Evolutionary conservation across 2,888 invertebrate genomes (phyloP).

Genomic region (Apomyelois bistriatella): DNA sequence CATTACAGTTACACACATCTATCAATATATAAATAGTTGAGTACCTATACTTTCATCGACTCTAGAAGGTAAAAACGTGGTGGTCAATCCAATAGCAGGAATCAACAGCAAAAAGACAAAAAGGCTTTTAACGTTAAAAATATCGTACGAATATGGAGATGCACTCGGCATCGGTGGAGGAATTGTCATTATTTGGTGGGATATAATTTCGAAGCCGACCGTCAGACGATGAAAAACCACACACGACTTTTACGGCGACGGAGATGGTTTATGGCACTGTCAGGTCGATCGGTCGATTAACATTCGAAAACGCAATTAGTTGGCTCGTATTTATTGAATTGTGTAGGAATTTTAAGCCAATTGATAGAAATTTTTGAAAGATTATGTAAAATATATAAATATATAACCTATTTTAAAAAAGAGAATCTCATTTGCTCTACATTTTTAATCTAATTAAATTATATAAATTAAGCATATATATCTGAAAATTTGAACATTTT

Average conservation of each 20-base stretch:
- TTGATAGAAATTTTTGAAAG: too few relatives aligned
- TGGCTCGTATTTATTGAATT: constrained; percentile 14
- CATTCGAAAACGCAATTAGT: constrained; percentile 59
- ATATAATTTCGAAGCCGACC: constrained; percentile 55
- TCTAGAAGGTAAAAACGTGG: too few relatives aligned
- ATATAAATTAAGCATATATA: too few relatives aligned
- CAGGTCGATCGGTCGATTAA: constrained; percentile 55
- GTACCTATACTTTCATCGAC: too few relatives aligned
- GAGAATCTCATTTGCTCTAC: too few relatives aligned
- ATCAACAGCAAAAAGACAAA: background rate
- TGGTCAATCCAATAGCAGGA: background rate
- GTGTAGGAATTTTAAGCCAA: too few relatives aligned
- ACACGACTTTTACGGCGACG: constrained; percentile 70
- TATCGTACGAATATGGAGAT: constrained; percentile 26
- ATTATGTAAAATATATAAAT: background rate
- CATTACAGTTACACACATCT: too few relatives aligned
- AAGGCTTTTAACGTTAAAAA: background rate
- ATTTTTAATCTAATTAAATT: too few relatives aligned
- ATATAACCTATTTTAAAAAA: too few relatives aligned
- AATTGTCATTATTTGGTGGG: constrained; percentile 63
- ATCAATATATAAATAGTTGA: too few relatives aligned
- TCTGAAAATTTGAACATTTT: too few relatives aligned
- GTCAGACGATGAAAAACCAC: constrained; percentile 68
- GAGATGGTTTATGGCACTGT: constrained; percentile 62
- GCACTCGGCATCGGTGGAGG: constrained; percentile 34